These are phyloP conservation scores for Diachrysia chrysitis DNA, from an alignment of 2,888 invertebrate genomes.

Conservation along the genomic window DNA sequence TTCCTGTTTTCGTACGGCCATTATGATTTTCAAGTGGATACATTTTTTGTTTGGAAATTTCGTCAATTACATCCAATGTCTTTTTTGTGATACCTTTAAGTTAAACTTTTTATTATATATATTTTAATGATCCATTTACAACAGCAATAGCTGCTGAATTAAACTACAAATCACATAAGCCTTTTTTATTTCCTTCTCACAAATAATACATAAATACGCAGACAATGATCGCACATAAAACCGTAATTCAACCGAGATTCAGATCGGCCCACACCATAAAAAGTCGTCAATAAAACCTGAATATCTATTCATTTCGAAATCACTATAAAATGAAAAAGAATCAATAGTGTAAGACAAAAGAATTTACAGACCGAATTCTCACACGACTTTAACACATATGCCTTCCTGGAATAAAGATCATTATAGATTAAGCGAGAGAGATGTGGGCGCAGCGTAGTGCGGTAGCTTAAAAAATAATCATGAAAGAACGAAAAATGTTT, in stretches of 20 bases:
- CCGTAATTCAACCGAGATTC: conserved; percentile 53
- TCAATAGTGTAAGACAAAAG: conserved; percentile 59
- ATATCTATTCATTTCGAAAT: conserved; percentile 58
- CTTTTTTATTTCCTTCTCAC: conserved; percentile 52
- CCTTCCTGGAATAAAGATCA: conserved; percentile 23
- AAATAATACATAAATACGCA: conserved; percentile 53
- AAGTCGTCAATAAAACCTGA: conserved; percentile 54
- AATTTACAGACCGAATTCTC: conserved; percentile 30
- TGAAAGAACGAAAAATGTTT: conserved; percentile 73
- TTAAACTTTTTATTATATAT: not conserved
- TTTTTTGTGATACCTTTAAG: not conserved
- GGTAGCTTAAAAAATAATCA: conserved; percentile 73
- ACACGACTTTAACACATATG: conserved; percentile 19
- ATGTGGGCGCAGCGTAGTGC: conserved; percentile 71
- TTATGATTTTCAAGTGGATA: conserved; percentile 20
- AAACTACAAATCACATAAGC: conserved; percentile 42
- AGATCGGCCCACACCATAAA: conserved; percentile 56
- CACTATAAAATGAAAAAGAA: conserved; percentile 59
- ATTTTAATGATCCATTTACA: conserved; percentile 3
- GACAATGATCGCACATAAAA: conserved; percentile 60
- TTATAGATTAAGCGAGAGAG: conserved; percentile 38
- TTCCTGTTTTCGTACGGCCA: conserved; percentile 21
- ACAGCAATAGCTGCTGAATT: not conserved
- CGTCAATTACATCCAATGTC: not conserved
- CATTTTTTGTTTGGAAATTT: not conserved